These are phyloP conservation scores for Epirrita christyi DNA, from an alignment of 2,888 invertebrate genomes.

Conservation along the genomic window DNA sequence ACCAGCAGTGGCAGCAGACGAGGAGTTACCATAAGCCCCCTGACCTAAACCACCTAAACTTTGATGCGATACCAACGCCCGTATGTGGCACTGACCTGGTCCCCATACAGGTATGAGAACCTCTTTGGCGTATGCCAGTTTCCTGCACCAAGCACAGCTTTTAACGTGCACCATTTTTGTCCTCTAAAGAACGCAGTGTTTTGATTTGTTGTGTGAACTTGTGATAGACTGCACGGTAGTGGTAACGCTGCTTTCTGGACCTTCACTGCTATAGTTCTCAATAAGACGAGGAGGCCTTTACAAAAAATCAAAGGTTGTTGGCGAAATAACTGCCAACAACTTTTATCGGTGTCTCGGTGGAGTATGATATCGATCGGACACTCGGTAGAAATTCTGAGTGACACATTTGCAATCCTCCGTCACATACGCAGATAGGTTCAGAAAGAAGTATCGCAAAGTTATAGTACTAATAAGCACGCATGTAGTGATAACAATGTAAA, in stretches of 20 bases:
- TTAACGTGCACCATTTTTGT: conserved; percentile 71
- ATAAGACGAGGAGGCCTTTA: background rate
- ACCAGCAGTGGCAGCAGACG: conserved; percentile 89
- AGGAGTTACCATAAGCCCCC: conserved; percentile 85
- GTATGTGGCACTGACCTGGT: conserved; percentile 80
- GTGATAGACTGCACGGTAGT: conserved; percentile 66
- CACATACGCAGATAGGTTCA: conserved; percentile 12
- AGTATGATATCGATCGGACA: too few species aligned
- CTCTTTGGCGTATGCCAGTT: conserved; percentile 70
- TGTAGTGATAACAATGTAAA: conserved; percentile 33
- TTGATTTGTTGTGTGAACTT: conserved; percentile 55
- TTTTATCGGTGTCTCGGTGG: too few species aligned
- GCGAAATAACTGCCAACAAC: too few species aligned
- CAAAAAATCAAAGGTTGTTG: too few species aligned
- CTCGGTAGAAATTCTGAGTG: background rate
- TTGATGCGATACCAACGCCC: conserved; percentile 80
- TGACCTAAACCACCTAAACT: conserved; percentile 83
- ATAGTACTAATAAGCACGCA: conserved; percentile 39
- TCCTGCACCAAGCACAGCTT: conserved; percentile 76
- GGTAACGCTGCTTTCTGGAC: conserved; percentile 21
- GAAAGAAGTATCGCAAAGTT: conserved; percentile 14
- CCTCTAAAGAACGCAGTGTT: conserved; percentile 52
- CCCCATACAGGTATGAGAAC: conserved; percentile 82
- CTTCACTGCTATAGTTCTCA: conserved; percentile 4
- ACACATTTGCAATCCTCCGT: background rate